Base-by-base conservation (phyloP, 1,140 invertebrate species). In the Elymnias hypermnestra region DNA sequence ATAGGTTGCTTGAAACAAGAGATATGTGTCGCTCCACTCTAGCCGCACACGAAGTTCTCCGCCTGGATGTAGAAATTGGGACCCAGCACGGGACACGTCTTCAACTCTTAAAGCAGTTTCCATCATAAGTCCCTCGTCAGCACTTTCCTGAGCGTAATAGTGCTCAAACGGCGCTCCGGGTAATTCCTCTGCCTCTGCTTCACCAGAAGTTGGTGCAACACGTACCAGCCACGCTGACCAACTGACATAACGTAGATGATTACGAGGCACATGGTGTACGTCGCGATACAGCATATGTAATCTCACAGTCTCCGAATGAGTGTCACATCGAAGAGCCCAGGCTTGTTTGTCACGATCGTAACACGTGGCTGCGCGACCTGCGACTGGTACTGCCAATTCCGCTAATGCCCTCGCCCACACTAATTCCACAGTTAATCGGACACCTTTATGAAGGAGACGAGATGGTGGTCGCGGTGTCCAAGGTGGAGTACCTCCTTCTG, bases 1-100 rank as follows among this genome's bases (percentile, higher is more conserved):
- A 74, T 96, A 97, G 31, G 92, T 94, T 28, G 94, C 92, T 71
- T 94, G 92, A 76, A 95, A 94, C 5, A 97, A 89, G 26, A 96
- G 86, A 57, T 95, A 93, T 22, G 92, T 94, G 68, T 96, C 94
- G 55, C 92, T 90, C 94, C 94, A 96, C 71, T 96, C 94, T 0
- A 97, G 89, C 54, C 95, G 92, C 5, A 96, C 91, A 6, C 91
- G 89, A 21, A 96, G 78, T 53, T 94, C 92, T 7, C 92, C 90
- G 58, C 93, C 93, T 37, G 93, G 91, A 29, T 93, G 93, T 15
- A 95, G 67, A 70, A 91, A 95, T n/a, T 91, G 88, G 70, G 91
- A 92, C 12, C 90, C 90, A n/a, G 92, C 88, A 26, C 93, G 91
- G 84, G 94, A 83, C 67, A 95, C 92, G 79, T 94, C 93, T 74